Conservation (phyloP, 2,888 invertebrate species). For the Cephalotes varians region DNA sequence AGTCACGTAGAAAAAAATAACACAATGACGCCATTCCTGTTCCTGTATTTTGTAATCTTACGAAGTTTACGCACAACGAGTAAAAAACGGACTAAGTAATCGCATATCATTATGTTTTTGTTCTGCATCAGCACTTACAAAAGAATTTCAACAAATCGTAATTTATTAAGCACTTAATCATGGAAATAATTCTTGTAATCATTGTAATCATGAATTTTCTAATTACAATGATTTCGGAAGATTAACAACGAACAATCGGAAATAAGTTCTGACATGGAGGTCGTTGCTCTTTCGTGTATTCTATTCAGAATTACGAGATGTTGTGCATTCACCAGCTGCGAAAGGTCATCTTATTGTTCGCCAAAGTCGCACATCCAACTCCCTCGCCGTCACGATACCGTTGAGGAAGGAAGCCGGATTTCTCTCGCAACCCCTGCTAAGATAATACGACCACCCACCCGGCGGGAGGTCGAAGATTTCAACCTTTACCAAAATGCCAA, state of each 20-base stretch:
- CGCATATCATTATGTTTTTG: not conserved
- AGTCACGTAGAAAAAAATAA: not conserved
- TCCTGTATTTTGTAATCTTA: constrained; percentile 7
- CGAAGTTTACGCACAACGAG: not conserved
- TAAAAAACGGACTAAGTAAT: not conserved
- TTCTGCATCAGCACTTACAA: not conserved
- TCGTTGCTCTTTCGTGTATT: constrained; percentile 28
- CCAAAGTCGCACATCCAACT: constrained; percentile 35
- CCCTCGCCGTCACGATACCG: constrained; percentile 64
- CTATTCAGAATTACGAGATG: not conserved
- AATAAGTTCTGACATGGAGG: not conserved
- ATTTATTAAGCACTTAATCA: not conserved
- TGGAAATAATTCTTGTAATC: not conserved
- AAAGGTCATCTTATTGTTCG: constrained; percentile 83
- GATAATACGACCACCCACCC: constrained; percentile 76
- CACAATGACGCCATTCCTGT: constrained; percentile 20
- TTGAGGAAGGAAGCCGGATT: constrained; percentile 66
- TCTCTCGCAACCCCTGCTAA: constrained; percentile 75
- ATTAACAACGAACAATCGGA: not conserved
- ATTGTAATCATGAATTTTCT: not conserved
- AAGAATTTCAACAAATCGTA: not conserved
- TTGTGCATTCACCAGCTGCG: constrained; percentile 31
- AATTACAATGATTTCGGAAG: not conserved
- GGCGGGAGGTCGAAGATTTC: constrained; percentile 75
- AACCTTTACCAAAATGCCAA: constrained; percentile 83